Evolutionary conservation across 2,888 invertebrate genomes (phyloP), one percentile per base, ranked within the genome.

Genomic region (Drosophila trichaetosa): DNA sequence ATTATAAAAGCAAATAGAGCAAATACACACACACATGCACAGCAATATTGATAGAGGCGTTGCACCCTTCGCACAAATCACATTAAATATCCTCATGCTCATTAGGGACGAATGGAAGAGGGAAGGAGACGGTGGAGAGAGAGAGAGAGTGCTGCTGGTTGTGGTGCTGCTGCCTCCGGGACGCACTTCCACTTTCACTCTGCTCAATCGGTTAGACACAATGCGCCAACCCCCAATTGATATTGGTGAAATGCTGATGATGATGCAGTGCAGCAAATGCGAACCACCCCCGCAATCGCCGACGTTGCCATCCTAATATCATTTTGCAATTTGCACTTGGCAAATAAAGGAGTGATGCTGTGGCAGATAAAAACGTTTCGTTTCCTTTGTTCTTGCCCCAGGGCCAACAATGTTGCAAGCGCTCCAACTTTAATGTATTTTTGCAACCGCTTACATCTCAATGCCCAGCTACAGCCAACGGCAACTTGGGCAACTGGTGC

Each of bases 321-420:
- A 82, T 83, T 90, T 90, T 89, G 90, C 90, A 91, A 91, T 91
- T 91, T 91, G 88, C 90, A 91, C 88, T 89, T 82, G 83, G 83
- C 89, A 81, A 83, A 90, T 90, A 85, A 89, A 90, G 87, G 91
- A 90, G 89, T 88, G 84, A 84, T 88, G 78, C 80, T 88, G 86
- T 66, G 87, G 80, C 82, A 80, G 88, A 85, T 85, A 85, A 84
- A 87, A 81, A 69, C 81, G 71, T 73, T 80, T 66, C 66, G 56
- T 58, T 63, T 74, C 70, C 87, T 84, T 84, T 84, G 83, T 84
- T 84, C 83, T 87, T 64, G 85, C 78, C 73, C 64, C 69, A 38
- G 70, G 76, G 73, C 70, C 76, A 67, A 68, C 66, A 79, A 64
- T 56, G 68, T 68, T 69, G 33, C 71, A 56, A 71, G 71, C 56